A percentile compares a stretch with the other conserved stretches of the same genome.
Evolutionary conservation across 2,888 invertebrate species (phyloP).

Genomic region (Clostera curtula): DNA sequence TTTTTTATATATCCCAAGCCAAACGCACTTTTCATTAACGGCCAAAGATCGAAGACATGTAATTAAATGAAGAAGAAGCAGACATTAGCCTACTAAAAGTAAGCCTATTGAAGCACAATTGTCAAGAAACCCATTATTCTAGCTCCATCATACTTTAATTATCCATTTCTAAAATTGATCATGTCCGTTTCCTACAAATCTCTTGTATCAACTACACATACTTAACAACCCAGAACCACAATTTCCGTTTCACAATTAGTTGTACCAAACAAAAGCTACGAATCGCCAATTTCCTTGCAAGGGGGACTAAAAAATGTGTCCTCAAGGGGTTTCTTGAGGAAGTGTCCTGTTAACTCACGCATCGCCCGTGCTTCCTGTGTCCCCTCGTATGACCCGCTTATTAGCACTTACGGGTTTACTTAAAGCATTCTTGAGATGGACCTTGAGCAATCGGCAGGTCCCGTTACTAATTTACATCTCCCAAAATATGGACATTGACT

Average conservation of each 20-base stretch:
- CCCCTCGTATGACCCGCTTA: constrained; percentile 44
- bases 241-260: constrained; percentile 14
- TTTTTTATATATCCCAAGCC: too few relatives aligned
- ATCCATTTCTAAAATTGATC: too few relatives aligned
- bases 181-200: too few relatives aligned
- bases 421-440: constrained; percentile 25
- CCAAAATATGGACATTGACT: constrained; percentile 15
- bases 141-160: too few relatives aligned
- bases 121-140: too few relatives aligned
- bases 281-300: constrained; percentile 35
- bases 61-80: too few relatives aligned
- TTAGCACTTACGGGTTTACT: constrained; percentile 41
- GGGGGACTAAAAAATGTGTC: constrained; percentile 33
- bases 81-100: too few relatives aligned
- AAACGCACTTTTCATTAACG: too few relatives aligned
- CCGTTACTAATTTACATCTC: constrained; percentile 26
- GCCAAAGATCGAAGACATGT: too few relatives aligned
- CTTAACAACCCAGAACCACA: constrained; percentile 5
- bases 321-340: constrained; percentile 51
- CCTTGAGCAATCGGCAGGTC: constrained; percentile 10
- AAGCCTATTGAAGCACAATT: too few relatives aligned
- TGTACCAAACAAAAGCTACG: constrained; percentile 15
- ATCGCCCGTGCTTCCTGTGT: constrained; percentile 61
- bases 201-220: not conserved
- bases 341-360: constrained; percentile 64